Evolutionary conservation across 2,797 vertebrate genomes (phyloP), one percentile per base, ranked within the genome.

Genomic region (Merluccius polli): DNA sequence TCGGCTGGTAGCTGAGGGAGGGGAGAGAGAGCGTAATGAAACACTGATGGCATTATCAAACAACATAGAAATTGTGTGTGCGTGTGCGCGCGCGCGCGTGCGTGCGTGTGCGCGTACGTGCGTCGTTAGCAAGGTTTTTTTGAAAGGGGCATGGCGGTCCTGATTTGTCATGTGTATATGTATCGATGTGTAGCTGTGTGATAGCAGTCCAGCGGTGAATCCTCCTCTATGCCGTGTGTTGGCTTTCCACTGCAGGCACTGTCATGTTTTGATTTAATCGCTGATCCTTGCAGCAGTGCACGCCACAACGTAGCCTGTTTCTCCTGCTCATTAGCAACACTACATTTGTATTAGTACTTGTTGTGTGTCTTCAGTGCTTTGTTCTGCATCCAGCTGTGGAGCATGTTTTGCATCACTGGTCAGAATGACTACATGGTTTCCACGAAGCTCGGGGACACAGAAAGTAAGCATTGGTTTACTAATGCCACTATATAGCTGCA

Each of bases 11-110:
- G 67, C 80, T 79, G 29, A 75, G 72, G 79, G 73, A 44, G 77
- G 81, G 78, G 76, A 75, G 79, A 77, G 72, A 13, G 79, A 79
- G 41, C 2, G 24, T 72, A 75, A 85, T 86, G 80, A 74, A 36
- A 41, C 48, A 52, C 48, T 52, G 48, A 52, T 52, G 16, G 16
- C 18, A n/a, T n/a, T 4, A 52, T 52, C 41, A 44, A 44, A 9
- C 5, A 38, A 4, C 11, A 38, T 10, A 38, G 4, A 38, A 38
- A 9, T 6, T 38, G 36, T 38, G 36, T 38, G 36, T 73, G 69
- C 36, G 30, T 9, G 33, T n/a, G n/a, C 11, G 72, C 29, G 36
- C 30, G 71, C 41, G 71, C 44, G 13, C 27, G 13, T 31, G 41
- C 31, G 41, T 52, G 27, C 59, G 29, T 52, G 41, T 30, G 13